phyloP scores from a whole-genome alignment of 1,140 invertebrate genomes.

The Rhagoletis pomonella region DNA sequence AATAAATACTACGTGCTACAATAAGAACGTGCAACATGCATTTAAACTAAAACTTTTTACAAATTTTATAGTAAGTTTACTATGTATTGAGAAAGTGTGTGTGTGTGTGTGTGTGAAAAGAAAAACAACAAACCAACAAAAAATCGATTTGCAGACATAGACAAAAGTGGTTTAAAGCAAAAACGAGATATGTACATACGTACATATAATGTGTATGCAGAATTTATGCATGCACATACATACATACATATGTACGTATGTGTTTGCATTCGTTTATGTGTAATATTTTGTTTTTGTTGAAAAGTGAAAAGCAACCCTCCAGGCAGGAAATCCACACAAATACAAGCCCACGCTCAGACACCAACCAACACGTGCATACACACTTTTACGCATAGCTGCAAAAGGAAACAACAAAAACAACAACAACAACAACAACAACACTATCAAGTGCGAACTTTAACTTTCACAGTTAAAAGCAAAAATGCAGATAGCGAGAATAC shows the following conservation, averaged over 20 bases:
- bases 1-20: no score
- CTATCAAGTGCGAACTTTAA: neutral
- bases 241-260: neutral
- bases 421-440: slow-evolving; percentile 12
- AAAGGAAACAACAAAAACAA: neutral
- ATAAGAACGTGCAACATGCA: neutral
- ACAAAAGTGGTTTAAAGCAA: neutral
- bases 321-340: slow-evolving; percentile 19
- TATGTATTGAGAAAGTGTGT: neutral
- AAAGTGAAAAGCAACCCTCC: slow-evolving; percentile 51
- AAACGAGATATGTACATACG: neutral
- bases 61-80: slow-evolving; percentile 20
- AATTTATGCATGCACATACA: neutral
- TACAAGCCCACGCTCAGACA: neutral
- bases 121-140: neutral
- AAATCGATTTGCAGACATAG: neutral
- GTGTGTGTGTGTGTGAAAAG: neutral
- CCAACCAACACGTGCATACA: neutral
- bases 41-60: neutral
- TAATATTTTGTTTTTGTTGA: slow-evolving; percentile 16
- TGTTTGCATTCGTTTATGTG: neutral
- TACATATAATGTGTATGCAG: neutral
- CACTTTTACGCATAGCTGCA: neutral
- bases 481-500: neutral
- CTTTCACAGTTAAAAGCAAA: slow-evolving; percentile 2